Base-by-base conservation (phyloP, 1,140 invertebrate genomes). In the Portunus trituberculatus region DNA sequence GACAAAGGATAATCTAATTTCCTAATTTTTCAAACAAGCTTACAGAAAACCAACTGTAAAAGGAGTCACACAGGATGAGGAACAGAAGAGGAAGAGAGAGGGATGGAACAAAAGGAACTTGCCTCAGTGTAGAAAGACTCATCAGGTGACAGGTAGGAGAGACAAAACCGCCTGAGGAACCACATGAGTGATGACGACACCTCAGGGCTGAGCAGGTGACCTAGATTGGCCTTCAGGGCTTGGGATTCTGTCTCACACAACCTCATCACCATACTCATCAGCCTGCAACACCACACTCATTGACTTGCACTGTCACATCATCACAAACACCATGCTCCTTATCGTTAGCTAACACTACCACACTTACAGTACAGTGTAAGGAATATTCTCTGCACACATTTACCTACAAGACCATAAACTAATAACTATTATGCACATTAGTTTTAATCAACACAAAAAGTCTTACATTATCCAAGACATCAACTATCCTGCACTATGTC, bases 101-200 rank as follows among this genome's bases (percentile, higher is more conserved):
- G 67, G 20, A n/a, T 8, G 25, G 67, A 39, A 16, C 32, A 76
- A 14, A 29, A 90, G 8, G 25, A 48, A 96, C 96, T 96, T 95
- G 97, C 98, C 97, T 98, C 98, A 39, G 97, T 97, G 96, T 98
- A 99, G 96, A 98, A 97, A 31, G 97, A 97, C 96, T 98, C 98
- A 39, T 97, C 97, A 31, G 98, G 98, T 92, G 98, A 97, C 39
- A 99, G 97, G 96, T 99, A 99, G 16, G 98, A 98, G 67, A 98
- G 97, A 52, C 98, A 98, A 98, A 98, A 99, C 96, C 98, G 97
- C 91, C 98, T 97, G 8, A 99, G 97, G 96, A 99, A 98, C 98
- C 98, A 99, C 93, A 98, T 98, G 32, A 98, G 97, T 0, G 98
- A 98, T 59, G 98, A 98, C 7, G 98, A 98, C 0, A 99, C 97